Evolutionary conservation across 2,113 vertebrate genomes (phyloP).

Genomic region (Ibidorhyncha struthersii): DNA sequence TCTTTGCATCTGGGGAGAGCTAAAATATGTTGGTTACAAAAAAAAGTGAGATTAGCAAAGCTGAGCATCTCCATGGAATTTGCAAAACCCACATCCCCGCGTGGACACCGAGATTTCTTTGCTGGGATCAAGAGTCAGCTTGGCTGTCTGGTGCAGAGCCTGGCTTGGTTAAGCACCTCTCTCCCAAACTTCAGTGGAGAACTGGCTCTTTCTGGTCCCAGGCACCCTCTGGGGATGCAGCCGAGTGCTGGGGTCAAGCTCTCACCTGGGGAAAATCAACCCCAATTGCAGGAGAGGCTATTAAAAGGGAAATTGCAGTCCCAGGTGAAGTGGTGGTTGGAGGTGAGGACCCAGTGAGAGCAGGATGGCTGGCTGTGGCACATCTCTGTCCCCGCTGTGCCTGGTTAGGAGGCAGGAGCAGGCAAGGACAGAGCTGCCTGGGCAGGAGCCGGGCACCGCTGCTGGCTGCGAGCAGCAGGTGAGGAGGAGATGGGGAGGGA

Average conservation of each 20-base stretch:
- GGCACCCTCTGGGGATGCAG: not conserved
- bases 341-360: rapidly evolving
- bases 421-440: not conserved
- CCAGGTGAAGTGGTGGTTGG: not conserved
- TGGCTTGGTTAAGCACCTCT: not conserved
- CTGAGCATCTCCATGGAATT: not conserved
- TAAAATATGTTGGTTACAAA: not conserved
- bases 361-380: rapidly evolving
- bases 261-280: not conserved
- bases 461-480: not conserved
- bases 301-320: rapidly evolving
- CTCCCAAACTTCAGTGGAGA: not conserved
- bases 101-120: not conserved
- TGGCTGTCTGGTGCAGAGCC: too few species aligned
- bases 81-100: rapidly evolving
- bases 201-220: not conserved
- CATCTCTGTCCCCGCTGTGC: too few species aligned
- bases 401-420: rapidly evolving
- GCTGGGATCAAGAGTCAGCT: too few species aligned
- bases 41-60: not conserved
- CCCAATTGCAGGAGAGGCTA: not conserved
- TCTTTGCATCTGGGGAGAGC: not conserved
- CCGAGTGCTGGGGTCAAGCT: not conserved
- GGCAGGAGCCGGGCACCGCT: not conserved
- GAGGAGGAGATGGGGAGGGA: not conserved